phyloP scores from a whole-genome alignment of 2,888 invertebrate species.

The Acronicta leporina region DNA sequence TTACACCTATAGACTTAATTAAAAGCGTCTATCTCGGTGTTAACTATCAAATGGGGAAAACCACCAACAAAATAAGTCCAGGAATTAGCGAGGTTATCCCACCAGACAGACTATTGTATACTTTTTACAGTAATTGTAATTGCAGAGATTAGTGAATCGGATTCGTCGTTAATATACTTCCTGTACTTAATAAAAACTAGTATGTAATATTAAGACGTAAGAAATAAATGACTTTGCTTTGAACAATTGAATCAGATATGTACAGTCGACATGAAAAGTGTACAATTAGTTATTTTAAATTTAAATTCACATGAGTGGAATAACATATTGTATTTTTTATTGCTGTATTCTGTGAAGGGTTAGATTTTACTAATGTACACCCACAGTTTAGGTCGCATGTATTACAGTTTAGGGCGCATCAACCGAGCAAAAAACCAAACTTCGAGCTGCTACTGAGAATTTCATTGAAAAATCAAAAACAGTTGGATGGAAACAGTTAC shows the following conservation, averaged over 20 bases:
- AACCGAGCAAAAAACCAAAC: too few species aligned
- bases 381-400: too few species aligned
- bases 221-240: conserved; percentile 10
- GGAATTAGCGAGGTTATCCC: conserved; percentile 30
- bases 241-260: conserved; percentile 23
- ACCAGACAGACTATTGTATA: conserved; percentile 21
- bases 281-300: background rate
- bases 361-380: too few species aligned
- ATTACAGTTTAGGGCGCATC: too few species aligned
- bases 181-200: conserved; percentile 23
- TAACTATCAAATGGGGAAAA: conserved; percentile 27
- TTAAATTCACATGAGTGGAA: too few species aligned
- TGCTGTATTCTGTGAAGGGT: too few species aligned
- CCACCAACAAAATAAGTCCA: conserved; percentile 24
- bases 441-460: too few species aligned
- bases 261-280: background rate
- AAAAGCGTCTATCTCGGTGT: conserved; percentile 8
- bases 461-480: too few species aligned
- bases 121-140: conserved; percentile 26
- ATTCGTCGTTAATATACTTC: conserved; percentile 32
- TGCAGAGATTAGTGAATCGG: conserved; percentile 12
- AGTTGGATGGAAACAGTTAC: too few species aligned
- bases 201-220: conserved; percentile 3
- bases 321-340: too few species aligned
- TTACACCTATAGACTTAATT: conserved; percentile 13